Evolutionary conservation across 2,113 vertebrate genomes (phyloP), one percentile per base, ranked within the genome.

Genomic region (Callorhinus ursinus): DNA sequence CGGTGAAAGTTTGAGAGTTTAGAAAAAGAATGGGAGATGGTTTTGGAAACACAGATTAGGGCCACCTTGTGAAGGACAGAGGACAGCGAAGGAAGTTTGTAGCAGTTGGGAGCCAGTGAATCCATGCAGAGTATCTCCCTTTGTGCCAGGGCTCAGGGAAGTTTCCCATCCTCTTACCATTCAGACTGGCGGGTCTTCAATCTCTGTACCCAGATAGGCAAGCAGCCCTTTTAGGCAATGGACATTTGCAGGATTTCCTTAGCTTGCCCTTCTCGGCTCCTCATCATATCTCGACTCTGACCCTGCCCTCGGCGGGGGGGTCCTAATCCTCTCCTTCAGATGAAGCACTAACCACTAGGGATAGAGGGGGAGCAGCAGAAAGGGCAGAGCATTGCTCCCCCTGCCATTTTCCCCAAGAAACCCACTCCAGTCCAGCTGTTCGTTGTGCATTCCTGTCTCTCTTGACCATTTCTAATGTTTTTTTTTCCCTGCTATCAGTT

Each of bases 321-420:
- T 36, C 36, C 14, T 76, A 76, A 9, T n/a, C 4, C 6, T 24
- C 61, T 84, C 4, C 4, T 24, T 13, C 28, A 42, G 26, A 33
- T 49, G 18, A 31, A 57, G 24, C 19, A 65, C 21, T 1, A 26
- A n/a, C 13, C 42, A 31, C 55, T 8, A 14, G 1, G 15, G 36
- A 7, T 12, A 13, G n/a, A 31, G 24, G 36, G 28, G 49, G 0
- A 57, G 5, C 0, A 1, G 9, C 7, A 5, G 51, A 2, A 71
- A 46, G 57, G 13, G 9, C 16, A 46, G 18, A 59, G 2, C 19
- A 11, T 3, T 2, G 0, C 21, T 39, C 5, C 12, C 1, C 4
- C 14, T 9, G 10, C 5, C 14, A 69, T n/a, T 9, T 39, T 21
- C 26, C 26, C 31, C 24, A 7, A 69, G 57, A n/a, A 67, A 53